Percentiles rank a stretch among this genome's conserved stretches.
Evolutionary conservation across 2,113 vertebrate species (phyloP).

Genomic region (Cariama cristata): DNA sequence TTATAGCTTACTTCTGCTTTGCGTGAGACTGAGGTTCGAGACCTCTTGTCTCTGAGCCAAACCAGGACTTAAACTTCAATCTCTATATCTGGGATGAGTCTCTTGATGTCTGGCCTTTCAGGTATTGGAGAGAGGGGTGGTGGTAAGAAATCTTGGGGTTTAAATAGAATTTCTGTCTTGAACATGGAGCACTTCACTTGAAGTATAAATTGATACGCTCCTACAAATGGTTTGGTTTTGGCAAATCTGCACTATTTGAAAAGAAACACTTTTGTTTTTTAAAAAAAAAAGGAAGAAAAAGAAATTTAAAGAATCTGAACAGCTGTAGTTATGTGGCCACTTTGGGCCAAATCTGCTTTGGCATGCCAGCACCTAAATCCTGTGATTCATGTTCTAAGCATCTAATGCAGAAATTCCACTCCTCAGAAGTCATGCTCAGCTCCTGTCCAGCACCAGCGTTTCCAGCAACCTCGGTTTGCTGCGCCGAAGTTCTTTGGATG

Average conservation of each 20-base stretch:
- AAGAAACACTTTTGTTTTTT: neutral
- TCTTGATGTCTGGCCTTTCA: neutral
- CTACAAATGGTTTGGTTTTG: neutral
- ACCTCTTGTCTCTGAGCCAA: neutral
- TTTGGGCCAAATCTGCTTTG: neutral
- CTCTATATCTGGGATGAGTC: neutral
- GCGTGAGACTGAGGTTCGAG: neutral
- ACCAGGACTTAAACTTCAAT: neutral
- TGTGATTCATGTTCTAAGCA: neutral
- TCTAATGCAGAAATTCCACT: neutral
- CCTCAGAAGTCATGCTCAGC: neutral
- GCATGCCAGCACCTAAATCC: neutral
- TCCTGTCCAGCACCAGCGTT: neutral
- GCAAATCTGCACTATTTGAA: neutral
- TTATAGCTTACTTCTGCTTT: neutral
- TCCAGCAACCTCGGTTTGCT: neutral
- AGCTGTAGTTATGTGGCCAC: neutral
- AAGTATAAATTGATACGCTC: neutral
- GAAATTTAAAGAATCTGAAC: neutral
- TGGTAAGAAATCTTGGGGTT: neutral
- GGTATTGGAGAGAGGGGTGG: neutral
- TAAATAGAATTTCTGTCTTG: neutral
- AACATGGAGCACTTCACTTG: neutral
- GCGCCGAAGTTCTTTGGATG: fast-evolving
- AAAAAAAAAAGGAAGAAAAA: too few relatives aligned